These are phyloP conservation scores for Mormyrops boulengeri DNA, from an alignment of 2,797 vertebrate species.

Conservation along the genomic window DNA sequence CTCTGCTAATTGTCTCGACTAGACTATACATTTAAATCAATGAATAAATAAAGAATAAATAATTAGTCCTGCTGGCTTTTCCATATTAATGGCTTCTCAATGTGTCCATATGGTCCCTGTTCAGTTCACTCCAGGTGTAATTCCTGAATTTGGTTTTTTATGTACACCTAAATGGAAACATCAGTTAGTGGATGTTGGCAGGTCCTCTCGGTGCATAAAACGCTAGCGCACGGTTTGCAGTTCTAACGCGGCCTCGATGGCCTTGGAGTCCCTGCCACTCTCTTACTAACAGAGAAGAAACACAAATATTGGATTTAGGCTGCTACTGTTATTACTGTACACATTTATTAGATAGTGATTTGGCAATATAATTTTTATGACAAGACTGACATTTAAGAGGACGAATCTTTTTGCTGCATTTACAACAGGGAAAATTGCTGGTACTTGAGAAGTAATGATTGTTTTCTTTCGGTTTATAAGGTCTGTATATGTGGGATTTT, in stretches of 20 bases:
- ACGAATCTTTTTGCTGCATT: background rate
- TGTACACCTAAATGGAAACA: background rate
- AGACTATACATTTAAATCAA: slow-evolving; percentile 2
- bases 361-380: background rate
- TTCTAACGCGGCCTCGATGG: background rate
- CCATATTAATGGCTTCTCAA: background rate
- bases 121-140: background rate
- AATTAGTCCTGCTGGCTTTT: background rate
- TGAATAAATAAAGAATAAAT: background rate
- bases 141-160: slow-evolving; percentile 8
- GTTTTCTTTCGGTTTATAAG: background rate
- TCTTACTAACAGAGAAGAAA: background rate
- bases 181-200: background rate
- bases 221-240: background rate
- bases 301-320: background rate
- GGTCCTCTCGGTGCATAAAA: background rate
- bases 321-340: background rate
- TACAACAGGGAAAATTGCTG: background rate
- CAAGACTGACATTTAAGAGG: background rate
- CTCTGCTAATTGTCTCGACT: background rate
- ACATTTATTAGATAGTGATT: background rate
- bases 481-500: background rate
- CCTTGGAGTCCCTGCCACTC: background rate
- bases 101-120: slow-evolving; percentile 7
- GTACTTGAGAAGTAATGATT: background rate